Evolutionary conservation across 2,797 vertebrate species (phyloP), one percentile per base, ranked within the genome.

Genomic region (Notolabrus celidotus): DNA sequence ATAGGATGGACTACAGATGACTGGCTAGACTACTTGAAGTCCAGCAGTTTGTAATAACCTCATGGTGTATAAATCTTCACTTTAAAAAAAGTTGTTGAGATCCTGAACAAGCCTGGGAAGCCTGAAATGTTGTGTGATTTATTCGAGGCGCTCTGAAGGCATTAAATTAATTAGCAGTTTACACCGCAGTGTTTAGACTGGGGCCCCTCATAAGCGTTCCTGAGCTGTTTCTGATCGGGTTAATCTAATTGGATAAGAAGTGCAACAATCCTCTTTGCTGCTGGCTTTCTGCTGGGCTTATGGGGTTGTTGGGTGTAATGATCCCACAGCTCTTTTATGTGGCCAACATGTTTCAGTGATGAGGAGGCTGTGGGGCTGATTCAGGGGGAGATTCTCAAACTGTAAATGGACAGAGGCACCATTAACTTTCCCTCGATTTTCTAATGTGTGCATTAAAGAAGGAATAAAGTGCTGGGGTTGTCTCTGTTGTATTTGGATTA

Each of bases 221-320:
- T 89, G 80, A 89, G 79, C 82, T 64, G 67, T 23, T 80, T 67
- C 68, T 81, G 70, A 87, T 88, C 71, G 1, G 59, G 71, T 66
- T 85, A 82, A 86, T 84, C 85, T 88, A 75, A 89, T 77, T 76
- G 83, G 88, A 89, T 89, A 76, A 86, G 77, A 78, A 29, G 46
- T 2, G 66, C 33, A 36, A 31, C 74, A 80, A 86, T 89, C 89
- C 86, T 86, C 77, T 88, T 86, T 86, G 62, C 69, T 63, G 42
- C 55, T 57, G 65, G 68, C 43, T 74, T 76, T 83, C 22, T 74
- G 59, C 63, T 36, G 59, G 71, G 74, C 62, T 90, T 77, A 79
- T 25, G 14, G 47, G n/a, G 38, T 71, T 36, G 22, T 61, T 62
- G 36, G 49, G 34, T 71, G 57, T 69, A 68, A 81, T 65, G 69